Percentiles rank a stretch among this genome's conserved stretches.
Conservation (phyloP, 1,140 invertebrate genomes). For the Hycleus cichorii region DNA sequence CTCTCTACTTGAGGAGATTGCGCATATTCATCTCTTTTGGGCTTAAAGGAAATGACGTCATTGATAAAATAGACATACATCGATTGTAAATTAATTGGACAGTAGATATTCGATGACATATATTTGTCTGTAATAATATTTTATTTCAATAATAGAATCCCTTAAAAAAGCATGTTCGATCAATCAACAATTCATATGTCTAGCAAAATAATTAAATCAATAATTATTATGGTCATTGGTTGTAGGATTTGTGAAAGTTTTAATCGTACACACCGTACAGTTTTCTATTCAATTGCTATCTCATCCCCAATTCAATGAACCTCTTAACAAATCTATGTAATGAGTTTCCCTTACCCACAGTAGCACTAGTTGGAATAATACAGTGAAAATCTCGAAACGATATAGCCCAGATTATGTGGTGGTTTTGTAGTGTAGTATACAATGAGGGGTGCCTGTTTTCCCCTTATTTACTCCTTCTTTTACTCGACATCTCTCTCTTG, state of each 20-base stretch:
- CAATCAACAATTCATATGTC: too few relatives aligned
- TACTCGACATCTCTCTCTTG: not conserved
- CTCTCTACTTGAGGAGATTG: slow-evolving; percentile 20
- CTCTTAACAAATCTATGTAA: slow-evolving; percentile 34
- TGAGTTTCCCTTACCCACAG: slow-evolving; percentile 23
- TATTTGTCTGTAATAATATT: too few relatives aligned
- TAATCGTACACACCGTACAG: not conserved
- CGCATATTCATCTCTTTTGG: slow-evolving; percentile 11
- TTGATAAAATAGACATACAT: slow-evolving; percentile 12
- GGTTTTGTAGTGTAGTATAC: slow-evolving; percentile 15
- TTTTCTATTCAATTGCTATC: too few relatives aligned
- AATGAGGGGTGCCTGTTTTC: slow-evolving; percentile 6
- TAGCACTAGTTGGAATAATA: slow-evolving; percentile 21
- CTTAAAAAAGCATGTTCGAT: too few relatives aligned
- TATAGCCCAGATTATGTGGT: slow-evolving; percentile 28
- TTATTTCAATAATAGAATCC: too few relatives aligned
- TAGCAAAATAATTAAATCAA: too few relatives aligned
- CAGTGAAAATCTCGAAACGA: slow-evolving; percentile 33
- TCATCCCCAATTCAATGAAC: slow-evolving; percentile 23
- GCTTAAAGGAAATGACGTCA: slow-evolving; percentile 17
- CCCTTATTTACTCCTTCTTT: slow-evolving; percentile 4
- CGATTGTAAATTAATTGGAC: slow-evolving; percentile 13
- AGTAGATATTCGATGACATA: too few relatives aligned
- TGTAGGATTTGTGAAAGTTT: not conserved
- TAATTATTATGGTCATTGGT: too few relatives aligned